Evolutionary conservation across 2,113 vertebrate species (phyloP).

Genomic region (Ammodramus savannarum): DNA sequence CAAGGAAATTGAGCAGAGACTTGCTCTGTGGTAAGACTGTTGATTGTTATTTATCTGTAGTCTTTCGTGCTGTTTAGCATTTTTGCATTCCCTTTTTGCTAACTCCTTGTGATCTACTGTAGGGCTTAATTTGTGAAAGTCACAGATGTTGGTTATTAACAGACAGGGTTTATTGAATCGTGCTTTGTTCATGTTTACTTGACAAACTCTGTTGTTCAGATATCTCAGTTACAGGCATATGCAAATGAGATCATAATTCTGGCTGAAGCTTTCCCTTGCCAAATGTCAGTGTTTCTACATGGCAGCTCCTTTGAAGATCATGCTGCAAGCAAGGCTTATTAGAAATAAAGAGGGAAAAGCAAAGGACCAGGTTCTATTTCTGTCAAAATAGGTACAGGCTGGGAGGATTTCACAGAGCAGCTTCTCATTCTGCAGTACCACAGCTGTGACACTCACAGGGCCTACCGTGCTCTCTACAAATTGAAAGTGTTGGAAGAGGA

Average conservation of each 20-base stretch:
- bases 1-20: conserved; percentile 94
- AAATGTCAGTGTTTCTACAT: background rate
- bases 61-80: background rate
- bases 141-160: background rate
- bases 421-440: background rate
- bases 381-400: background rate
- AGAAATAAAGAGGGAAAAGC: background rate
- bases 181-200: background rate
- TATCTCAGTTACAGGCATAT: background rate
- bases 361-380: background rate
- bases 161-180: background rate
- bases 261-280: conserved; percentile 2
- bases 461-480: background rate
- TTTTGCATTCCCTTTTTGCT: background rate
- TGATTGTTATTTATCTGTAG: background rate
- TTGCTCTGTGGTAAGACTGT: conserved; percentile 88
- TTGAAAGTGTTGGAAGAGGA: background rate
- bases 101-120: background rate
- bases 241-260: background rate
- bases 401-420: background rate
- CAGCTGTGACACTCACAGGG: background rate
- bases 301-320: background rate
- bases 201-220: background rate
- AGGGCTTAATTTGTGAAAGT: background rate
- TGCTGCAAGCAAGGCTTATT: background rate